Evolutionary conservation across 30 jellyfish, hydroid and myxozoan species (phyloP).

Genomic region (Phacellophora camtschatica): DNA sequence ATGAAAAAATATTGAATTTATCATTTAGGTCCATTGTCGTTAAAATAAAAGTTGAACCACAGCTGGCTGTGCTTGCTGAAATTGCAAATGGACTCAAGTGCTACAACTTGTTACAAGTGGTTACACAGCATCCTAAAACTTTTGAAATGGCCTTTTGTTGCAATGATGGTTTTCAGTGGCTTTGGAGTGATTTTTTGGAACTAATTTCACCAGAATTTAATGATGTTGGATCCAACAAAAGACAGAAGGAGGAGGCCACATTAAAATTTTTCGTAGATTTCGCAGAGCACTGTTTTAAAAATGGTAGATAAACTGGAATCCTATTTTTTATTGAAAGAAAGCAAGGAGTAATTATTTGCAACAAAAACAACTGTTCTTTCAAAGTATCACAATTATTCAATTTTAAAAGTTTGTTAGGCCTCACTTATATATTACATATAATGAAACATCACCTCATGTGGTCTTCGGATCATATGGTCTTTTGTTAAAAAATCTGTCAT

Average conservation of each 20-base stretch:
- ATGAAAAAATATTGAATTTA: too few relatives aligned
- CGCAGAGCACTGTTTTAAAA: background rate
- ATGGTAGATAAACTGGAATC: background rate
- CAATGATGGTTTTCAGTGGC: constrained; percentile 3
- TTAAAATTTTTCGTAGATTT: constrained; percentile 1
- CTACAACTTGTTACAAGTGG: background rate
- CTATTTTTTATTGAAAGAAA: background rate
- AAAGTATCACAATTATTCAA: too few relatives aligned
- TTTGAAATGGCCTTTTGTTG: background rate
- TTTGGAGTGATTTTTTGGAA: background rate
- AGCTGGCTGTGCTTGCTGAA: background rate
- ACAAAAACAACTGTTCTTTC: too few relatives aligned
- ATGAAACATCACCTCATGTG: too few relatives aligned
- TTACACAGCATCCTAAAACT: background rate
- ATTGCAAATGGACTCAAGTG: constrained; percentile 2
- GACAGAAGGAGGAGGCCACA: background rate
- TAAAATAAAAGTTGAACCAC: background rate
- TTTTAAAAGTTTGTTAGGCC: too few relatives aligned
- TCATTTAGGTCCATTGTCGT: constrained; percentile 28
- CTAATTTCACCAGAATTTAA: background rate
- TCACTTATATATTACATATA: too few relatives aligned
- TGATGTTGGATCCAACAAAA: background rate
- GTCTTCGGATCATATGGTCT: too few relatives aligned
- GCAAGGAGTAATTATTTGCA: too few relatives aligned
- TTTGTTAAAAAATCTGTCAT: too few relatives aligned